phyloP scores from a whole-genome alignment of 2,888 invertebrate species.

The Formica aserva region DNA sequence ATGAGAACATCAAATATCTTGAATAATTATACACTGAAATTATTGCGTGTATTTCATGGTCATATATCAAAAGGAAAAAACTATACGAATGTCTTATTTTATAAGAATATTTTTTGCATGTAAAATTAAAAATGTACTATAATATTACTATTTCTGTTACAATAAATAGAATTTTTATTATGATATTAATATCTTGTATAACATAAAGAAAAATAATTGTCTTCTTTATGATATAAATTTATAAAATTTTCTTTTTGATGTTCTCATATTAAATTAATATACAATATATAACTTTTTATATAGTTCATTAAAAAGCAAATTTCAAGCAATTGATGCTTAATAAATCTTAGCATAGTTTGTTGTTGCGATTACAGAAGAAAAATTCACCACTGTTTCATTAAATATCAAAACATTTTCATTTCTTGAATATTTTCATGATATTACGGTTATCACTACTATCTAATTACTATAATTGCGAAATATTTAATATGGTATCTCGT shows the following conservation, averaged over 20 bases:
- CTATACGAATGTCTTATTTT: neutral
- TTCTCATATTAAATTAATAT: neutral
- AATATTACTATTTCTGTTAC: neutral
- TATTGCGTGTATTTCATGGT: neutral
- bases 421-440: neutral
- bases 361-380: neutral
- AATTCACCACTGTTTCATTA: neutral
- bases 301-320: neutral
- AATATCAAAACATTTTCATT: neutral
- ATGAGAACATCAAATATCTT: neutral
- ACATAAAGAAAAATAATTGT: neutral
- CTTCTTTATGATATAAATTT: neutral
- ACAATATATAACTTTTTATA: neutral
- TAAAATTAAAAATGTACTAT: neutral
- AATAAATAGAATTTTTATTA: neutral
- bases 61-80: neutral
- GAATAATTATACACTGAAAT: constrained; percentile 27
- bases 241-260: neutral
- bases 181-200: neutral
- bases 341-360: neutral
- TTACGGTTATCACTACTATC: neutral
- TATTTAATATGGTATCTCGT: neutral
- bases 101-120: neutral
- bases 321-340: neutral
- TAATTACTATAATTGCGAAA: constrained; percentile 16